Base-by-base conservation (phyloP, 2,113 vertebrate genomes). In the Thunnus maccoyii region DNA sequence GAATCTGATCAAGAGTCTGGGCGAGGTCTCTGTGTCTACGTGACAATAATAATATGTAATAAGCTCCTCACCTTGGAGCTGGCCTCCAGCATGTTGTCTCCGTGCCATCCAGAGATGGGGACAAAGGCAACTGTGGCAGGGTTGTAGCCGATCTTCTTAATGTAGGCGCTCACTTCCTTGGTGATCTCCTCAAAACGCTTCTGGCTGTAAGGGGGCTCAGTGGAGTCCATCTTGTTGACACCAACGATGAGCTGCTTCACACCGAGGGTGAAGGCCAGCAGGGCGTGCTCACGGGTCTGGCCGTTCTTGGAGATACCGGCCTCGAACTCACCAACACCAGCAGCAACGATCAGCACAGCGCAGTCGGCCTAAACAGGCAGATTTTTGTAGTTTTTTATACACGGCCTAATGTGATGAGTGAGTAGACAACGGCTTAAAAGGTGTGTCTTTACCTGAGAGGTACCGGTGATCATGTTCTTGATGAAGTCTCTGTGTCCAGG, bases 381-480 rank as follows among this genome's bases (percentile, higher is more conserved):
- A 17, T 36, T 48, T 68, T 55, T 17, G 1, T 15, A 14, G 11
- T 8, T 25, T 2, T 7, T 20, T 22, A 65, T 41, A 36, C 25
- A 3, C 2, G 4, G 7, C 7, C 36, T 41, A 9, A 41, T 7
- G 36, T 9, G 36, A 41, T 41, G 36, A 41, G 36, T 41, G 36
- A 14, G 3, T 11, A 18, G 12, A 20, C 6, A 14, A 15, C 5
- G 30, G 4, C 1, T 14, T 27, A 14, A 20, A 47, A 61, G 3
- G 15, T 61, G 27, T 20, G 4, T 16, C 1, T 57, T 69, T 88
- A 95, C 94, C 94, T 96, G 95, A 27, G 94, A 94, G 13, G 96
- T 96, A n/a, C 96, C 95, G 63, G 95, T 95, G 94, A 96, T 96
- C 96, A 95, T 95, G 93, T 97, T 96, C 94, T 96, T 96, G 94